phyloP scores from a whole-genome alignment of 23 tunicate genomes.

The Phallusia fumigata region DNA sequence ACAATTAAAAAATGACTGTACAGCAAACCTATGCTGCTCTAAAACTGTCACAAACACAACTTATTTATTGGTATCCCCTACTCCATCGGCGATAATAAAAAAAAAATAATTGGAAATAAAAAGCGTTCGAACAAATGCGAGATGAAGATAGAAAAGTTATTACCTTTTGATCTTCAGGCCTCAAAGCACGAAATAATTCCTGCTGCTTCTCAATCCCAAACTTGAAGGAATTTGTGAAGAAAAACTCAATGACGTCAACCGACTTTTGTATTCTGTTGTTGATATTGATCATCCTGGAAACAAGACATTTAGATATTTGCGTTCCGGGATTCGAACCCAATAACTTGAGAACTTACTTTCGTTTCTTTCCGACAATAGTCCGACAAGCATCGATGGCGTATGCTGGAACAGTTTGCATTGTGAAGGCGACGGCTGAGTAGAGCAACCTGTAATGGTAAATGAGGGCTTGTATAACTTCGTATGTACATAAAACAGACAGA shows the following conservation, averaged over 20 bases:
- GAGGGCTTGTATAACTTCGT: too few species aligned
- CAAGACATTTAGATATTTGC: background rate
- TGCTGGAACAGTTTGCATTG: background rate
- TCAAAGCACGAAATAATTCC: background rate
- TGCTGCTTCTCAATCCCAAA: background rate
- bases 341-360: background rate
- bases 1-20: too few species aligned
- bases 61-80: too few species aligned
- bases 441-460: background rate
- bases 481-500: too few species aligned
- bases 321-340: background rate
- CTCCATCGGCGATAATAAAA: too few species aligned
- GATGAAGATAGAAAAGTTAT: too few species aligned
- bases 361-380: background rate
- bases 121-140: too few species aligned
- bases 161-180: slow-evolving; percentile 1
- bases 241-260: slow-evolving; percentile 5
- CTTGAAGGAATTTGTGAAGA: slow-evolving; percentile 2
- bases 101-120: too few species aligned
- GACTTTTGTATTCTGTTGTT: background rate
- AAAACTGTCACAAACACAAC: too few species aligned
- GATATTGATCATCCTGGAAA: background rate
- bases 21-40: too few species aligned
- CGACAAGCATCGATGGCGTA: background rate
- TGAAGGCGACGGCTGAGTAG: background rate